Evolutionary conservation across 1,140 invertebrate genomes (phyloP).

Genomic region (Brachionus paranguensis): DNA sequence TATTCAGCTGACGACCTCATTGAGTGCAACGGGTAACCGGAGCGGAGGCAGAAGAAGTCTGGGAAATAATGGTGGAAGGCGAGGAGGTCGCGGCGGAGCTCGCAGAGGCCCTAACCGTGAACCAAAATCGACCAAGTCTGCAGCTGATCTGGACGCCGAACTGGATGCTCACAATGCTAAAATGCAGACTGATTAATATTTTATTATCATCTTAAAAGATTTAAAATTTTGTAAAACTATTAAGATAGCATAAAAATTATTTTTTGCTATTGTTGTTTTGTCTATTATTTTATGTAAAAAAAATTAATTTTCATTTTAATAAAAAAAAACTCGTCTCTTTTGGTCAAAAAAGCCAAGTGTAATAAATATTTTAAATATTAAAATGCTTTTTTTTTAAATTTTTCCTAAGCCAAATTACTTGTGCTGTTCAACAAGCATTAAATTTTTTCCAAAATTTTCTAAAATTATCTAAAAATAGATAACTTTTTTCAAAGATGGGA

Average conservation of each 20-base stretch:
- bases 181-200: slow-evolving; percentile 37
- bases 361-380: not conserved
- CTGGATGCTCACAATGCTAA: slow-evolving; percentile 29
- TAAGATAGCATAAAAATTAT: not conserved
- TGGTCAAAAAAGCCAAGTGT: not conserved
- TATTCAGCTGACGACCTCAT: slow-evolving; percentile 16
- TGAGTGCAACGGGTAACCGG: not conserved
- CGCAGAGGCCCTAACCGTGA: not conserved
- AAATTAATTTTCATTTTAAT: not conserved
- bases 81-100: slow-evolving; percentile 4
- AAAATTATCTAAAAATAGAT: not conserved
- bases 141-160: slow-evolving; percentile 35
- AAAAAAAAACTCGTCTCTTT: not conserved
- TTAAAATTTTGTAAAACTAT: not conserved
- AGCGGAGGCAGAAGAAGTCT: not conserved
- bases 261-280: not conserved
- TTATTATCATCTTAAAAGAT: not conserved
- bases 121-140: not conserved
- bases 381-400: not conserved
- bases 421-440: slow-evolving; percentile 26
- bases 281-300: not conserved
- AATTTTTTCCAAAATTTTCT: not conserved
- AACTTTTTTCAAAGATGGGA: not conserved
- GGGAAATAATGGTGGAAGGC: not conserved
- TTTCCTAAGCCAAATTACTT: not conserved